Percentiles rank a stretch among this genome's conserved stretches.
phyloP scores from a whole-genome alignment of 37 sponge, comb jelly and placozoan genomes.

The Theonella swinhoei region DNA sequence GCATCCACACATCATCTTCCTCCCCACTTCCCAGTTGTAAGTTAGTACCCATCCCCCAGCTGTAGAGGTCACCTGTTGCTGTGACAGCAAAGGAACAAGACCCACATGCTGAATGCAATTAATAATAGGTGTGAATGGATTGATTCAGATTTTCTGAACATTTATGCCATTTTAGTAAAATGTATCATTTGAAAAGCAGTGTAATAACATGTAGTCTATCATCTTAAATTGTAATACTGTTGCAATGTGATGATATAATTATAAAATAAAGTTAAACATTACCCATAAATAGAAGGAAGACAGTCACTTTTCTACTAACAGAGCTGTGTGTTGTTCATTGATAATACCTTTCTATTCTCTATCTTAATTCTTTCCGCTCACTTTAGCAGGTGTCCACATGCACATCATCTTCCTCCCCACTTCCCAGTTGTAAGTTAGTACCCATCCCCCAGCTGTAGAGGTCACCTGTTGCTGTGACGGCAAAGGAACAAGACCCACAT shows the following conservation, averaged over 20 bases:
- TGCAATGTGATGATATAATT: too few species aligned
- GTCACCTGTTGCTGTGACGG: conserved; percentile 58
- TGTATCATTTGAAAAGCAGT: too few species aligned
- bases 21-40: conserved; percentile 81
- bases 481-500: conserved; percentile 79
- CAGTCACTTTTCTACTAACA: too few species aligned
- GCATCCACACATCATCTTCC: conserved; percentile 78
- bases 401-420: conserved; percentile 80
- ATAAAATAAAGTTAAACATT: too few species aligned
- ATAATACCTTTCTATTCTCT: conserved; percentile 62
- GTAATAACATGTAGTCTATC: too few species aligned
- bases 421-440: conserved; percentile 84
- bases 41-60: conserved; percentile 98
- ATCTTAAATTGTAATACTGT: too few species aligned
- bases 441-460: conserved; percentile 97
- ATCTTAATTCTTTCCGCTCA: conserved; percentile 86
- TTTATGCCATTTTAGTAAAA: too few species aligned
- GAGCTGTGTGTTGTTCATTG: conserved; percentile 87
- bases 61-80: conserved; percentile 62
- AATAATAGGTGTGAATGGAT: too few species aligned
- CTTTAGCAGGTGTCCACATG: conserved; percentile 50
- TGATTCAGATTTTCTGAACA: too few species aligned
- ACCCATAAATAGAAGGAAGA: too few species aligned
- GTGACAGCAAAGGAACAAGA: conserved; percentile 79
- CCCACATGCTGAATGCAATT: conserved; percentile 65